Percentiles rank a stretch among this genome's conserved stretches.
Evolutionary conservation across 37 sponge, comb jelly and placozoan genomes (phyloP).

Genomic region (Theonella swinhoei): DNA sequence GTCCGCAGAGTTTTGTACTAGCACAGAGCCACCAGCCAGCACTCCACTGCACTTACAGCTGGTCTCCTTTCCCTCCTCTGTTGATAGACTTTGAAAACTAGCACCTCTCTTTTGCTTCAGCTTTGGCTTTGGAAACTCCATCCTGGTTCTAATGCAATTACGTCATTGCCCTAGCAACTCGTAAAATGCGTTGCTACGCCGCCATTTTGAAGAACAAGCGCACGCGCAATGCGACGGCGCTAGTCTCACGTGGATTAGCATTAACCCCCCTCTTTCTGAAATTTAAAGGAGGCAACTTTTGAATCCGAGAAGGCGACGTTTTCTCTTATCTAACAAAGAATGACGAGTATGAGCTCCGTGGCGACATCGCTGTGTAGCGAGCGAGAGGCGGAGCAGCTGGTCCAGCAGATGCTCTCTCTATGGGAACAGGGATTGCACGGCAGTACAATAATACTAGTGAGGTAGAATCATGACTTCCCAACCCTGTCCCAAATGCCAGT

Average conservation of each 20-base stretch:
- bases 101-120: constrained; percentile 7
- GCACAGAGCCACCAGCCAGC: constrained; percentile 11
- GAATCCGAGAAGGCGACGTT: too few species aligned
- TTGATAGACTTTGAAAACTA: too few species aligned
- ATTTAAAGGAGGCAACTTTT: neutral
- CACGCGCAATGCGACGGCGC: neutral
- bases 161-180: neutral
- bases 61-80: neutral
- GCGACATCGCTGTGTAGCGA: too few species aligned
- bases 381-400: neutral
- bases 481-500: neutral
- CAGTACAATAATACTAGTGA: constrained; percentile 29
- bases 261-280: neutral
- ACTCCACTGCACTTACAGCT: constrained; percentile 27
- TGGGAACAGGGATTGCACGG: constrained; percentile 10
- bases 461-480: neutral
- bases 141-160: neutral
- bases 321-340: too few species aligned
- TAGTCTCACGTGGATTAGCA: neutral
- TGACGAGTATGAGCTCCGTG: too few species aligned
- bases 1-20: neutral
- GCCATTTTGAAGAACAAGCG: too few species aligned
- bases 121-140: neutral
- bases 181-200: too few species aligned
- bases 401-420: constrained; percentile 19